Evolutionary conservation across 1,140 invertebrate genomes (phyloP).

Genomic region (Melipona quadrifasciata): DNA sequence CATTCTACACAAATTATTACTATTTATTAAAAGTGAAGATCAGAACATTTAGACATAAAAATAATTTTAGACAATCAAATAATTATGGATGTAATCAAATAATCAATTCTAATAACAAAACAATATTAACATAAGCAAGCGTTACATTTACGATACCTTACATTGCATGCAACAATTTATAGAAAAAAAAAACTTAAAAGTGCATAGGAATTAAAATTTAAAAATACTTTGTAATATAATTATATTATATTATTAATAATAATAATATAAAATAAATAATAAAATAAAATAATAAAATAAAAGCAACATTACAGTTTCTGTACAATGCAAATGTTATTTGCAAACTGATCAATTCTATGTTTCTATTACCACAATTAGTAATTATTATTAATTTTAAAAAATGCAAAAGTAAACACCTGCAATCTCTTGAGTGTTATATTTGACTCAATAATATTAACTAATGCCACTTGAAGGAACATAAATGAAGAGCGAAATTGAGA

Average conservation of each 20-base stretch:
- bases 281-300: no score
- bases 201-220: background rate
- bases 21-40: background rate
- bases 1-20: constrained; percentile 70
- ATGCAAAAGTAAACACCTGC: constrained; percentile 74
- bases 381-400: constrained; percentile 11
- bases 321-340: constrained; percentile 4
- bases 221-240: background rate
- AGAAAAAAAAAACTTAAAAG: background rate
- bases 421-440: constrained; percentile 74
- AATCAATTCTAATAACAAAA: background rate
- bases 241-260: no score
- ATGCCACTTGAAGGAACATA: constrained; percentile 73
- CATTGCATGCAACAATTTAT: background rate
- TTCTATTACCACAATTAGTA: background rate
- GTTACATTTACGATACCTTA: background rate
- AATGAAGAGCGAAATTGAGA: constrained; percentile 76
- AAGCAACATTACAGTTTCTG: background rate
- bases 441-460: constrained; percentile 74
- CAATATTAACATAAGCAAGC: background rate
- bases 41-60: background rate
- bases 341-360: background rate
- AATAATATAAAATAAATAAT: no score
- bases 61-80: background rate
- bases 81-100: background rate